Conservation (phyloP, 2,113 vertebrate genomes). For the Nibea albiflora region DNA sequence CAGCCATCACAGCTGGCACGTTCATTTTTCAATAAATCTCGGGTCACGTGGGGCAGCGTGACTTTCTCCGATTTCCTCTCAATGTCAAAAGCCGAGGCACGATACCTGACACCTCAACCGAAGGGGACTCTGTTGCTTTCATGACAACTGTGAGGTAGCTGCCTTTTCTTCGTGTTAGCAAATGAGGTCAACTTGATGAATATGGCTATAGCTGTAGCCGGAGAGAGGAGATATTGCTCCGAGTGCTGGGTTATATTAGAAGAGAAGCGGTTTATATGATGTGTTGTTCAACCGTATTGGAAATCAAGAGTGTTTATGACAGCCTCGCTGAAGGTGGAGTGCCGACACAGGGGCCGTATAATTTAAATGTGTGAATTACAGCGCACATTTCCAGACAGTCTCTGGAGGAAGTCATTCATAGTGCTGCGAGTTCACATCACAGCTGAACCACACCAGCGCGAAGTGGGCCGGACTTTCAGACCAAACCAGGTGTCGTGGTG, state of each 20-base stretch:
- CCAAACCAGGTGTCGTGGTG: too few relatives aligned
- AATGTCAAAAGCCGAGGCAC: slow-evolving; percentile 9
- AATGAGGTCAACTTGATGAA: background rate
- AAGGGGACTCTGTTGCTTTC: background rate
- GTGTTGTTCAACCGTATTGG: background rate
- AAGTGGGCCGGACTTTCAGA: background rate
- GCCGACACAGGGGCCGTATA: background rate
- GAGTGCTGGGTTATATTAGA: background rate
- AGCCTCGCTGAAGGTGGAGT: background rate
- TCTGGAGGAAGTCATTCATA: background rate
- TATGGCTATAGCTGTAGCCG: background rate
- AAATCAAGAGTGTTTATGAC: background rate
- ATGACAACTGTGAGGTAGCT: background rate
- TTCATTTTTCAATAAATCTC: slow-evolving; percentile 53
- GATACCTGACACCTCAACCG: slow-evolving; percentile 1
- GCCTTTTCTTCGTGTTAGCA: background rate
- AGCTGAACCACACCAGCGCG: background rate
- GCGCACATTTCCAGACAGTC: background rate
- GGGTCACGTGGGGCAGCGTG: slow-evolving; percentile 22
- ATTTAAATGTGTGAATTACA: background rate
- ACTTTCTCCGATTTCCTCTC: slow-evolving; percentile 23
- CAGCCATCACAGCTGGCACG: slow-evolving; percentile 54
- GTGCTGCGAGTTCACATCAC: background rate
- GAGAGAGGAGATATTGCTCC: background rate
- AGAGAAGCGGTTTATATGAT: background rate